These are phyloP conservation scores for Choreutis nemorana DNA, from an alignment of 2,888 invertebrate species.

Conservation along the genomic window DNA sequence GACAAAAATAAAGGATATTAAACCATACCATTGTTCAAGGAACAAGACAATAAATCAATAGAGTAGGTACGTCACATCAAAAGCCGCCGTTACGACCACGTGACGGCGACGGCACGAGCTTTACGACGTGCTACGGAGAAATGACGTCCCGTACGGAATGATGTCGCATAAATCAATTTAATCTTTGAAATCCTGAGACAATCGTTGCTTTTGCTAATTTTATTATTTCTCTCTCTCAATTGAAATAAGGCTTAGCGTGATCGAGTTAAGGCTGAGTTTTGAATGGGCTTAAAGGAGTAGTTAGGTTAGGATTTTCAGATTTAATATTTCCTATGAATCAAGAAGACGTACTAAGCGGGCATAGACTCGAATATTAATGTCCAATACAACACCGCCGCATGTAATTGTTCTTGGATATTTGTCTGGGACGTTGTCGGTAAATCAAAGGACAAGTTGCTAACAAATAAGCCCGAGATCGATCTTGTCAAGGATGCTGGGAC, in stretches of 20 bases:
- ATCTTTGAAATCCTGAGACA: conserved; percentile 48
- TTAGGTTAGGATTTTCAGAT: no score
- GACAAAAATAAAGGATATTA: no score
- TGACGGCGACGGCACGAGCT: conserved; percentile 30
- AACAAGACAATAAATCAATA: no score
- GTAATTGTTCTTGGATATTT: conserved; percentile 50
- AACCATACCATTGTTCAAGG: no score
- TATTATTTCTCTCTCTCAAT: not conserved
- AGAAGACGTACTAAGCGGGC: conserved; percentile 23
- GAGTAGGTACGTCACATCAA: conserved; percentile 47
- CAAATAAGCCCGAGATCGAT: no score
- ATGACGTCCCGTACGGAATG: conserved; percentile 38
- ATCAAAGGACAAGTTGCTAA: no score
- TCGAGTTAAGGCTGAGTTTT: not conserved
- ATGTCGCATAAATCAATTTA: conserved; percentile 57
- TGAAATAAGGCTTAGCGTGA: not conserved
- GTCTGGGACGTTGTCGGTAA: conserved; percentile 27
- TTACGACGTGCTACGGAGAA: conserved; percentile 46
- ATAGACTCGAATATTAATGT: conserved; percentile 19
- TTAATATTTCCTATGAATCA: conserved; percentile 53
- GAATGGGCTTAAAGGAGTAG: conserved; percentile 1
- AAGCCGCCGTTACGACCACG: conserved; percentile 26
- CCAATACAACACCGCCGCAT: conserved; percentile 41
- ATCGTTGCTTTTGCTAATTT: conserved; percentile 21
- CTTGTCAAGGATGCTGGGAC: no score